phyloP scores from a whole-genome alignment of 1,140 invertebrate species.

The Pollicipes pollicipes region DNA sequence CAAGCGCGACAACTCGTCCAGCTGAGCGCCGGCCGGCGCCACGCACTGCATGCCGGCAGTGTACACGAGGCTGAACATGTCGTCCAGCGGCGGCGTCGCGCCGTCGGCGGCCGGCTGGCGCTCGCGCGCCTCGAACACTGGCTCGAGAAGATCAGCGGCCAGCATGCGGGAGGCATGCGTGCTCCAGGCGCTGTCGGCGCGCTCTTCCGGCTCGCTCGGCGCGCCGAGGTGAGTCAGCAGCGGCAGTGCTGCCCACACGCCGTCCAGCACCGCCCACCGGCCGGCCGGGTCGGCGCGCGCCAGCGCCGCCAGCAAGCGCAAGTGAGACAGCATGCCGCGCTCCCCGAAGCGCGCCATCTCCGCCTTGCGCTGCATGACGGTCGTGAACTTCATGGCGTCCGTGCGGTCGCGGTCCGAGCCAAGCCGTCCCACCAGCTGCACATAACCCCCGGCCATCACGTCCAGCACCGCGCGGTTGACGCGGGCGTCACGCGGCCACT shows the following conservation, averaged over 20 bases:
- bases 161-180: background rate
- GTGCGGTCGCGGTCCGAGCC: background rate
- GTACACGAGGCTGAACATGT: background rate
- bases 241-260: background rate
- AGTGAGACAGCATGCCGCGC: background rate
- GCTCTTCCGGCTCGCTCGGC: background rate
- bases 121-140: background rate
- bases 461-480: background rate
- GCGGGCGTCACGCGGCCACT: background rate
- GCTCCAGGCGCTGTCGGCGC: background rate
- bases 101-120: background rate
- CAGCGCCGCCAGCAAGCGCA: background rate
- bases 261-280: background rate
- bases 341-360: background rate
- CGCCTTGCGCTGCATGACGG: background rate
- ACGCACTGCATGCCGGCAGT: background rate
- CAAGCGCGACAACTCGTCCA: background rate
- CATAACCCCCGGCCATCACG: background rate
- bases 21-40: too few relatives aligned
- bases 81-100: background rate
- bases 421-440: background rate
- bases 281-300: background rate
- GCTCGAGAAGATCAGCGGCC: background rate
- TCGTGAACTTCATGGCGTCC: background rate
- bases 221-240: background rate